These are phyloP conservation scores for Bergia sp. DNA, from an alignment of 92 coral and sea anemone species.

Conservation along the genomic window DNA sequence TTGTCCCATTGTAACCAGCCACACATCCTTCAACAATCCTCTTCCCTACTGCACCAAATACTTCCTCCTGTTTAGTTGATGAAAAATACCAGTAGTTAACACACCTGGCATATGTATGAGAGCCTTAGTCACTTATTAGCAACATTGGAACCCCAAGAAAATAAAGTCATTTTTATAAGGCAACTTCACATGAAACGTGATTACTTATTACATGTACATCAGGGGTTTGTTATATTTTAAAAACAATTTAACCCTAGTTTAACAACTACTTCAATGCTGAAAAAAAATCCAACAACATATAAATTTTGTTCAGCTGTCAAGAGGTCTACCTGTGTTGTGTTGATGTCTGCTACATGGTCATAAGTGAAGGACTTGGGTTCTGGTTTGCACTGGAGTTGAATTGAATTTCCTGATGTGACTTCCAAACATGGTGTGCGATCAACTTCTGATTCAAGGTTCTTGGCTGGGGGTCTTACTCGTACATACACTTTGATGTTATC, in stretches of 20 bases:
- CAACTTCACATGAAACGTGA: too few relatives aligned
- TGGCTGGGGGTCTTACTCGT: constrained; percentile 95
- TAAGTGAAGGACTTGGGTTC: constrained; percentile 95
- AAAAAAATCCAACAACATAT: too few relatives aligned
- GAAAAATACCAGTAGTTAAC: not conserved
- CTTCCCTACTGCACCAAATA: constrained; percentile 96
- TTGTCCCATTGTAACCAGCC: constrained; percentile 97
- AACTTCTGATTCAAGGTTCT: constrained; percentile 87
- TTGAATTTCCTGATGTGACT: constrained; percentile 88
- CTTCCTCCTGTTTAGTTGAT: constrained; percentile 78
- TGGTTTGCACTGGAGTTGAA: constrained; percentile 87
- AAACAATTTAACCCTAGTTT: too few relatives aligned
- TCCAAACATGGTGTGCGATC: constrained; percentile 95
- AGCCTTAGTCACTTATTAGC: too few relatives aligned
- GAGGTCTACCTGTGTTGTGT: constrained; percentile 88
- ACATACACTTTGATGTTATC: constrained; percentile 97
- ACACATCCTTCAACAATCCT: constrained; percentile 98
- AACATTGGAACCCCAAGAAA: too few relatives aligned
- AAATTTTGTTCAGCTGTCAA: too few relatives aligned
- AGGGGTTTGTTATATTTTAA: too few relatives aligned
- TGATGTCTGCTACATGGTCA: constrained; percentile 97
- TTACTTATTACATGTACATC: too few relatives aligned
- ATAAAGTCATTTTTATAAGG: too few relatives aligned
- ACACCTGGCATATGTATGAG: not conserved
- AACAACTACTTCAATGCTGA: too few relatives aligned